These are phyloP conservation scores for Pedionomus torquatus DNA, from an alignment of 2,113 vertebrate species.

Conservation along the genomic window DNA sequence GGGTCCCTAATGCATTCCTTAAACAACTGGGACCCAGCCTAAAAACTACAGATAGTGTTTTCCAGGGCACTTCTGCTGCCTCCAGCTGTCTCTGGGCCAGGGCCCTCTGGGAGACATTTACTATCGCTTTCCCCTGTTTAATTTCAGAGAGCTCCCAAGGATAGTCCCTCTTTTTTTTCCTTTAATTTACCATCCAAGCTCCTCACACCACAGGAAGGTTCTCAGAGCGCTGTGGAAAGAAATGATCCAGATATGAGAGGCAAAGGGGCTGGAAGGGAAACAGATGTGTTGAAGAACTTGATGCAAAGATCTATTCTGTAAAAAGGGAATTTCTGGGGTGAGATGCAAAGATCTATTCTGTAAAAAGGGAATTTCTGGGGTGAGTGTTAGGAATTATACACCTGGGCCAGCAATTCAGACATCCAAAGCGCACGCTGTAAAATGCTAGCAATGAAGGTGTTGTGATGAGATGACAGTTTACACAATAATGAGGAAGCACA, in stretches of 20 bases:
- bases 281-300: background rate
- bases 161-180: background rate
- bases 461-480: background rate
- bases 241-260: background rate
- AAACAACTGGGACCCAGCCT: background rate
- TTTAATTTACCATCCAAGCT: background rate
- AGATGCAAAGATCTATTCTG: background rate
- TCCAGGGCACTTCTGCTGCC: background rate
- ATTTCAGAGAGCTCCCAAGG: background rate
- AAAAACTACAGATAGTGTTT: background rate
- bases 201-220: background rate
- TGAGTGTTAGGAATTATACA: background rate
- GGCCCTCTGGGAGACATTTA: rapidly evolving
- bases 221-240: background rate
- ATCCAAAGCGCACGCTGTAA: background rate
- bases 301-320: background rate
- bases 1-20: background rate
- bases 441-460: rapidly evolving
- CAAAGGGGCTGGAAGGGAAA: background rate
- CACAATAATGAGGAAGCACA: rapidly evolving
- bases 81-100: background rate
- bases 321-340: background rate
- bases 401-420: background rate
- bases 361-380: background rate
- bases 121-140: background rate